Evolutionary conservation across 2,888 invertebrate genomes (phyloP).

Genomic region (Pemphredon lugubris): DNA sequence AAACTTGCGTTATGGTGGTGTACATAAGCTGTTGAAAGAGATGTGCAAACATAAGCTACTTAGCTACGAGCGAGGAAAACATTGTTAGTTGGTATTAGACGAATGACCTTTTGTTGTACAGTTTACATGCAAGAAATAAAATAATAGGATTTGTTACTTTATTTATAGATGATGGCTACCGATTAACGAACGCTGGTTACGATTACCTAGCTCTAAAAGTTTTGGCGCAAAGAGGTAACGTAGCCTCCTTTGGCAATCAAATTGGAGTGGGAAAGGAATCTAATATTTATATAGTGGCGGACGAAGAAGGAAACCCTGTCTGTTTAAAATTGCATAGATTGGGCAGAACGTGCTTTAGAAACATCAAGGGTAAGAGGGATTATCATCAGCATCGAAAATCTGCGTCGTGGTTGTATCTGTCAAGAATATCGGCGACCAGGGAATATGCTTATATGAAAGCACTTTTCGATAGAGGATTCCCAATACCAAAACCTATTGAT

Average conservation of each 20-base stretch:
- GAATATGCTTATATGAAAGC: constrained; percentile 99
- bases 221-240: constrained; percentile 88
- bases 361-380: constrained; percentile 97
- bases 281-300: constrained; percentile 94
- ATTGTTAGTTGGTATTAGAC: constrained; percentile 90
- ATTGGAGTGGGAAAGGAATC: constrained; percentile 99
- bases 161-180: constrained; percentile 93
- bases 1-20: constrained; percentile 95
- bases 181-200: constrained; percentile 97
- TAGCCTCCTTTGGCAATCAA: constrained; percentile 96
- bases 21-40: constrained; percentile 94
- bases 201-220: constrained; percentile 97
- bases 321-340: constrained; percentile 96
- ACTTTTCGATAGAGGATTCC: constrained; percentile 93
- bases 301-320: constrained; percentile 89
- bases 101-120: no score
- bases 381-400: constrained; percentile 95
- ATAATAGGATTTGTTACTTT: no score
- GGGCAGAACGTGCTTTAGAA: constrained; percentile 97
- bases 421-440: constrained; percentile 97
- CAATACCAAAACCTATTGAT: constrained; percentile 97
- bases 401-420: constrained; percentile 97
- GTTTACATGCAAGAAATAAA: no score
- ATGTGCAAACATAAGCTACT: constrained; percentile 94
- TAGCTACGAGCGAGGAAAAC: constrained; percentile 96